Evolutionary conservation across 2,888 invertebrate species (phyloP), one percentile per base, ranked within the genome.

Genomic region (Dynastes grantii): DNA sequence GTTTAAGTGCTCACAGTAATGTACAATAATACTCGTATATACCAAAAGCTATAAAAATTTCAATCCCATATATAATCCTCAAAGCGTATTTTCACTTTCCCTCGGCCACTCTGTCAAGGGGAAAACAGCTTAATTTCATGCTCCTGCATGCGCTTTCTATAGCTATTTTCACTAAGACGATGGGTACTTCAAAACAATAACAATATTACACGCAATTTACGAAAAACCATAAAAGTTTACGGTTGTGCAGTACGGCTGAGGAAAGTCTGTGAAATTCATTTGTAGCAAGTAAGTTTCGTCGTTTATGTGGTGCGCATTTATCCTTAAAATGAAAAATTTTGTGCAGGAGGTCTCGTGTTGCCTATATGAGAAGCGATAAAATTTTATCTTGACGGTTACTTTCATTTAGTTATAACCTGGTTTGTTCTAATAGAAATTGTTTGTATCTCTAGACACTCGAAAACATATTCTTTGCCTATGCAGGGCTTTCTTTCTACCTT

Each of bases 221-320:
- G 40, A 67, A 65, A 67, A 45, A 45, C 45, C 65, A 67, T 67
- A 67, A 67, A 67, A 67, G 37, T 67, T 67, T 67, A 67, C 65
- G 40, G 45, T n/a, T 67, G 9, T 37, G 40, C 22, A 67, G 65
- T n/a, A 40, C 16, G 40, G 13, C 29, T 6, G 37, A 5, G 65
- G n/a, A 45, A 45, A 67, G 9, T 64, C 22, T n/a, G 65, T 11
- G 65, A 67, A 45, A 67, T 22, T 67, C 45, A 67, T 40, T 67
- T 67, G 40, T 67, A 3, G 45, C 65, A 45, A 67, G 40, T 67
- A 67, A 67, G 40, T 67, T 67, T 67, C 45, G 16, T 22, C 65
- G 22, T 67, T 67, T 40, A 45, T 6, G 40, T n/a, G 65, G 2
- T 2, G 45, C 11, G 32, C 32, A 29, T 67, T n/a, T 8, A 22